Percentiles rank a stretch among this genome's conserved stretches.
Evolutionary conservation across 2,888 invertebrate species (phyloP).

Genomic region (Oeneis ivallda): DNA sequence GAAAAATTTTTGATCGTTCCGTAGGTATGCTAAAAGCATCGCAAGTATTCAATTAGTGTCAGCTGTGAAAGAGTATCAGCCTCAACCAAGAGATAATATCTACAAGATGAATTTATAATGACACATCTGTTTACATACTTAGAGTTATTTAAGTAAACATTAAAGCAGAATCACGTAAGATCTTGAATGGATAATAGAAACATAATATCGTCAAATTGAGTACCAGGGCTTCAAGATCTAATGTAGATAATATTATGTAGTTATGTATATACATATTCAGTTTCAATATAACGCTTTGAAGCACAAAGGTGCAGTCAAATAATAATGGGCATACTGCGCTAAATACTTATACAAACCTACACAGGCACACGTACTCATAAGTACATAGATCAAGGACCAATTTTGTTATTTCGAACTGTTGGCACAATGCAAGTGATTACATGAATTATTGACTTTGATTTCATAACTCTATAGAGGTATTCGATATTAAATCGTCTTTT

Average conservation of each 20-base stretch:
- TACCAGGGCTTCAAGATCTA: constrained; percentile 11
- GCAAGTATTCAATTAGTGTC: background rate
- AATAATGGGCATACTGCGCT: constrained; percentile 59
- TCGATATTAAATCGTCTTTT: constrained; percentile 33
- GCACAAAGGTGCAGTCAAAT: constrained; percentile 57
- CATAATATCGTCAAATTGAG: constrained; percentile 13
- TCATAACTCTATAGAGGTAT: constrained; percentile 19
- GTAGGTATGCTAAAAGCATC: too few relatives aligned
- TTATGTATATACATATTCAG: constrained; percentile 14
- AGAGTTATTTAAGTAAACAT: constrained; percentile 7
- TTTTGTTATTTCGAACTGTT: constrained; percentile 54
- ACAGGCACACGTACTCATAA: constrained; percentile 33
- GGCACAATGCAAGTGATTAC: constrained; percentile 63
- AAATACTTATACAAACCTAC: constrained; percentile 53
- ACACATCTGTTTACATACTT: background rate
- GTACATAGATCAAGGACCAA: constrained; percentile 74
- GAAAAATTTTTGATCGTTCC: too few relatives aligned
- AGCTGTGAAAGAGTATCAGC: background rate
- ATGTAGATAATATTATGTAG: constrained; percentile 9
- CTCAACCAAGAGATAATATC: background rate
- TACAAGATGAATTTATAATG: background rate
- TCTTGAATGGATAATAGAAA: constrained; percentile 11
- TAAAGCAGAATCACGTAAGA: constrained; percentile 1
- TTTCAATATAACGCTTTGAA: constrained; percentile 44
- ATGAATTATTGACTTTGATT: constrained; percentile 41